Conservation (phyloP, 2,888 invertebrate species). For the Melanostoma mellinum region DNA sequence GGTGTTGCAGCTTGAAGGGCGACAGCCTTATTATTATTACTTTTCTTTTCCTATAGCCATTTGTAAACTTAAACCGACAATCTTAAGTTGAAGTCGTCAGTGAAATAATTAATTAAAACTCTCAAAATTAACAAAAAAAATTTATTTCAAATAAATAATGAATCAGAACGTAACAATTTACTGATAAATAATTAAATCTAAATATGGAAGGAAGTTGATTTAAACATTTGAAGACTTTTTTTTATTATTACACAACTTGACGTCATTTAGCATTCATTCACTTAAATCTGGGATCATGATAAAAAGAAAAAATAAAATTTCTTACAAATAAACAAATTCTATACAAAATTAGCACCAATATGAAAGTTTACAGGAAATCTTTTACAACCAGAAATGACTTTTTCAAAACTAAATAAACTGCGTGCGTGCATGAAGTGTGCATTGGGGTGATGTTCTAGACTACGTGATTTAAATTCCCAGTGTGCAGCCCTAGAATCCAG, state of each 20-base stretch:
- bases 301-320: background rate
- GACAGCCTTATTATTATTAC: no score
- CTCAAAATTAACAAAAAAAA: constrained; percentile 7
- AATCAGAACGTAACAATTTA: constrained; percentile 59
- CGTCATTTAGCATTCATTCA: no score
- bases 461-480: constrained; percentile 44
- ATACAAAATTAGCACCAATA: background rate
- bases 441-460: constrained; percentile 47
- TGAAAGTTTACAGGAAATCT: constrained; percentile 14
- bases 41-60: no score
- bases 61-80: no score
- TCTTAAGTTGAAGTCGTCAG: no score
- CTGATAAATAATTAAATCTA: constrained; percentile 56
- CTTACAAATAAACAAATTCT: background rate
- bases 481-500: constrained; percentile 76
- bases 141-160: constrained; percentile 66
- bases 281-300: background rate
- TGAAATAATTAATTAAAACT: constrained; percentile 8
- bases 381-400: constrained; percentile 16
- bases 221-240: background rate
- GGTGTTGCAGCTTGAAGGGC: no score
- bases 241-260: background rate
- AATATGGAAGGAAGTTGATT: constrained; percentile 12
- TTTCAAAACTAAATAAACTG: background rate
- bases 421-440: constrained; percentile 47